These are phyloP conservation scores for Sycophila texana DNA, from an alignment of 2,888 invertebrate species.

Conservation along the genomic window DNA sequence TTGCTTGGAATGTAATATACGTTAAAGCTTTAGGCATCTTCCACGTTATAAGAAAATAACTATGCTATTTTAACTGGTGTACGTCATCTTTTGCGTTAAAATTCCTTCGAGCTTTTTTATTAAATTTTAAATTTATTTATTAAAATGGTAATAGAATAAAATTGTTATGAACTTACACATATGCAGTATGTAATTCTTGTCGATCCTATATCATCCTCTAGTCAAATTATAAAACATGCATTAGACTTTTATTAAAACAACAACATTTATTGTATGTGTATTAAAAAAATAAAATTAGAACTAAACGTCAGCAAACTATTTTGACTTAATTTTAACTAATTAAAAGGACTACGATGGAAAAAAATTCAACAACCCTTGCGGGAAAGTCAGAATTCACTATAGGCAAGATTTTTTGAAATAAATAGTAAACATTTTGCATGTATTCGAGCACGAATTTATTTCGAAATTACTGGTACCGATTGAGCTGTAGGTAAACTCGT, in stretches of 20 bases:
- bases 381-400: too few species aligned
- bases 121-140: slow-evolving; percentile 30
- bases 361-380: too few species aligned
- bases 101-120: background rate
- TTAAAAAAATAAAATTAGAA: too few species aligned
- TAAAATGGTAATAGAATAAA: slow-evolving; percentile 45
- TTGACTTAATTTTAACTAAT: too few species aligned
- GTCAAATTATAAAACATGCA: background rate
- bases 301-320: too few species aligned
- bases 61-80: slow-evolving; percentile 4
- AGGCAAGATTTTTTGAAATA: too few species aligned
- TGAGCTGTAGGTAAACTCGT: slow-evolving; percentile 39
- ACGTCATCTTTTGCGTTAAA: background rate
- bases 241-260: too few species aligned
- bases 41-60: slow-evolving; percentile 11
- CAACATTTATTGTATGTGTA: too few species aligned
- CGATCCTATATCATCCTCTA: background rate
- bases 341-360: too few species aligned
- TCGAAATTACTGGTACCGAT: slow-evolving; percentile 46
- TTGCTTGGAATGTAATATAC: slow-evolving; percentile 41
- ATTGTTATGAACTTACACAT: slow-evolving; percentile 44
- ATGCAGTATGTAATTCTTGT: slow-evolving; percentile 8
- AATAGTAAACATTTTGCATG: background rate
- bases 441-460: slow-evolving; percentile 55
- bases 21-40: slow-evolving; percentile 22